phyloP scores from a whole-genome alignment of 1,140 invertebrate genomes.

The Ganaspis sp. region DNA sequence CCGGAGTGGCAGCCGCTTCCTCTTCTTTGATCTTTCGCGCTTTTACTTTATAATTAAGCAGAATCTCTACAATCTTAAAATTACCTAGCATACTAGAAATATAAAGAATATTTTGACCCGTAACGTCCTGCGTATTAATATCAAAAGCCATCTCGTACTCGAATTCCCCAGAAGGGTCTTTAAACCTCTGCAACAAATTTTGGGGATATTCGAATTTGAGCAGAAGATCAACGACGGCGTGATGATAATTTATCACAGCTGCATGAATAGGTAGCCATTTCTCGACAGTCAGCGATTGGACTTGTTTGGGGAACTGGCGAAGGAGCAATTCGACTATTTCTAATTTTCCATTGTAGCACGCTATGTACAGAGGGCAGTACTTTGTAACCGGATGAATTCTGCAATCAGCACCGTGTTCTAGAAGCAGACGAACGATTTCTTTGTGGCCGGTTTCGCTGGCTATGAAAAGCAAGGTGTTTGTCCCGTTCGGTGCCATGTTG shows the following conservation, averaged over 20 bases:
- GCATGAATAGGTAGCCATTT: constrained; percentile 95
- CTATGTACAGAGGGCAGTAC: constrained; percentile 94
- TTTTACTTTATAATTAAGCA: constrained; percentile 86
- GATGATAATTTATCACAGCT: constrained; percentile 91
- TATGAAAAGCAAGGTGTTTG: constrained; percentile 90
- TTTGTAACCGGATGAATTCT: constrained; percentile 91
- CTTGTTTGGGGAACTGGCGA: constrained; percentile 81
- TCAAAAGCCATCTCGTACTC: constrained; percentile 93
- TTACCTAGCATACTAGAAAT: constrained; percentile 91
- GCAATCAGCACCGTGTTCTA: constrained; percentile 90
- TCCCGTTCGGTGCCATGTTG: constrained; percentile 90
- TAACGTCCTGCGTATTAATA: constrained; percentile 92
- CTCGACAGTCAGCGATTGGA: constrained; percentile 90
- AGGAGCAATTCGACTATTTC: constrained; percentile 90
- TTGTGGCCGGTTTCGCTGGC: constrained; percentile 89
- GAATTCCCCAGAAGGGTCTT: constrained; percentile 84
- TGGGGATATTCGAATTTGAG: constrained; percentile 90
- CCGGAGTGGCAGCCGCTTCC: constrained; percentile 60
- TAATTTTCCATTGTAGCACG: constrained; percentile 89
- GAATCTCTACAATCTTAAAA: constrained; percentile 85
- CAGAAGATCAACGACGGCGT: constrained; percentile 84
- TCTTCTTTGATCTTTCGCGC: constrained; percentile 78
- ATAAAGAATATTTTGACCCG: constrained; percentile 93
- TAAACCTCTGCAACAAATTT: constrained; percentile 77
- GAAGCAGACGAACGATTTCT: constrained; percentile 86